Base-by-base conservation (phyloP, 2,888 invertebrate species). In the Lasius fuliginosus region DNA sequence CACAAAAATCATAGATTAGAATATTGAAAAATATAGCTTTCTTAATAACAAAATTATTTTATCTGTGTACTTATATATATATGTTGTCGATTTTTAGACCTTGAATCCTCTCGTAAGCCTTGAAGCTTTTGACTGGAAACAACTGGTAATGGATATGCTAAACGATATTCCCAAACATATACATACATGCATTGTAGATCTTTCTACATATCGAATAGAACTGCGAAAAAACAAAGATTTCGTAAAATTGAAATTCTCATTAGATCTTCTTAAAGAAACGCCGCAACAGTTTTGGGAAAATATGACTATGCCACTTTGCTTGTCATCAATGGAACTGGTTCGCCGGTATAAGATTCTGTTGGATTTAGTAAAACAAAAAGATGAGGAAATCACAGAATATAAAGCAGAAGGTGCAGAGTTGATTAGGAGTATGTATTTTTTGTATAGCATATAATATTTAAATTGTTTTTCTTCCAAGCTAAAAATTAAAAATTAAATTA, bases 331-430 rank as follows among this genome's bases (percentile, higher is more conserved):
- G 46, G 92, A 94, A 84, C 65, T 94, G 6, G 58, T 86, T 15
- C 82, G 89, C 4, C 91, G 90, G 82, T 90, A 93, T 27, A 79
- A 90, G 9, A 82, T 89, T 58, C 84, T 95, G 62, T 65, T 92
- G 62, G 88, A 93, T 81, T 86, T 94, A 27, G 77, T 94, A 8
- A 92, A 90, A 36, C 92, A 74, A n/a, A 94, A 95, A 67, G 94
- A 95, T 76, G 86, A 88, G 33, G 95, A 94, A 88, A 94, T 95
- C 83, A 81, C 83, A 1, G 94, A 94, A 60, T 94, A 94, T 46
- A 94, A 92, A 90, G 90, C 92, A 11, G 91, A 91, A 85, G 94
- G 94, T 18, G 93, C 92, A 33, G 83, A 92, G 85, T 85, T 94
- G 67, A 88, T 92, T 62, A 90, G 93, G 90, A 92, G 94, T 94